These are phyloP conservation scores for Eurystomus gularis DNA, from an alignment of 2,113 vertebrate genomes.

Conservation along the genomic window DNA sequence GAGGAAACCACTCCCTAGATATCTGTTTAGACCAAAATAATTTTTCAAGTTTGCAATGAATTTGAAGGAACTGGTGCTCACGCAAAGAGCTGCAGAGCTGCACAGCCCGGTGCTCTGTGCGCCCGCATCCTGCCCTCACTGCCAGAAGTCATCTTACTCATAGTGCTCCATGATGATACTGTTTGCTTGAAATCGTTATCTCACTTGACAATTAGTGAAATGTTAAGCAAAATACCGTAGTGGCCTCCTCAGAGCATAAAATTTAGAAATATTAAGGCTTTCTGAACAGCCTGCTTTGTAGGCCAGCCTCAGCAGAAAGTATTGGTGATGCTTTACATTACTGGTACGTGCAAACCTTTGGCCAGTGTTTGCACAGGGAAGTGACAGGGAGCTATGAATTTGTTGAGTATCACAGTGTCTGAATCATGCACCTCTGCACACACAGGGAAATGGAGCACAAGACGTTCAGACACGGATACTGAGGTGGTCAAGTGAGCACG, in stretches of 20 bases:
- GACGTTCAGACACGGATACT: not conserved
- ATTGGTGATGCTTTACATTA: not conserved
- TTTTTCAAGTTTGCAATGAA: not conserved
- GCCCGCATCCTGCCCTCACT: accelerated
- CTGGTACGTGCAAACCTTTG: not conserved
- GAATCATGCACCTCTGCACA: not conserved
- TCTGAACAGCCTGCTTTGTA: not conserved
- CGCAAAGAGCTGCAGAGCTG: not conserved
- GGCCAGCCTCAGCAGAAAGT: not conserved
- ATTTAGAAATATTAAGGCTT: not conserved
- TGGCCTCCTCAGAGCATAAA: not conserved
- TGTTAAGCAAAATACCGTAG: not conserved
- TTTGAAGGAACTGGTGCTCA: not conserved
- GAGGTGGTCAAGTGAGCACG: not conserved
- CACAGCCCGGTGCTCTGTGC: accelerated
- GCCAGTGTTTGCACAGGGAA: not conserved
- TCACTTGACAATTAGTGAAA: not conserved
- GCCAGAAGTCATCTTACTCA: not conserved
- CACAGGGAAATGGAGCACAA: not conserved
- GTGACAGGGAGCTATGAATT: not conserved
- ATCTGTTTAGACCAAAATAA: not conserved
- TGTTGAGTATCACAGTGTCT: not conserved
- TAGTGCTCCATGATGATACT: not conserved
- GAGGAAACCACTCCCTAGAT: not conserved
- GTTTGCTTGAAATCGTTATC: not conserved